Base-by-base conservation (phyloP, 1,140 invertebrate genomes). In the Oreohelix idahoensis region DNA sequence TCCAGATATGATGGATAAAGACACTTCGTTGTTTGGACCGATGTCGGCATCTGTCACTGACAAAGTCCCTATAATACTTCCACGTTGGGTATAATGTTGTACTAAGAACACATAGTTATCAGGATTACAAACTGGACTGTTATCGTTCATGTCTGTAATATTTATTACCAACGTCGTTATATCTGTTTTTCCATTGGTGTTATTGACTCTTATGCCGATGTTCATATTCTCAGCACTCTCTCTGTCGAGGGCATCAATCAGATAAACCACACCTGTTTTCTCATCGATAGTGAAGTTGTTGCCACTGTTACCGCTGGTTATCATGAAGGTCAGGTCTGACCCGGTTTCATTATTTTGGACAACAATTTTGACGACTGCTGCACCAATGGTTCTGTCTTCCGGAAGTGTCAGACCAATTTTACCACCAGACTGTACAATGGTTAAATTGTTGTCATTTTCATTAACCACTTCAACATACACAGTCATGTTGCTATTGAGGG, bases 51-150 rank as follows among this genome's bases (percentile, higher is more conserved):
- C 91, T 15, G 77, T 80, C 0, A 96, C 96, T 42, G 93, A 94
- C 79, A 98, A 95, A 83, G 95, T 96, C 83, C 97, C 90, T 75
- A 98, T 95, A 87, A 95, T 96, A 0, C 95, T 96, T 26, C 97
- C 97, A 15, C 95, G 93, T 0, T 96, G 95, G 89, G 97, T 96
- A 91, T 98, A 98, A 92, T 99, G 97, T 85, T 95, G 95, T 15
- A 78, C 63, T 0, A 29, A 8, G 32, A 74, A 58, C 45, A 84
- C 76, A 17, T 75, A 29, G 23, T n/a, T 45, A n/a, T 49, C 77
- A 8, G n/a, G 69, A 58, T n/a, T 69, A 66, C 80, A 84, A 4
- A 75, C 39, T 1, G 83, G 83, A 29, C 32, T 32, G 69, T 77
- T 69, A 45, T 84, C 83, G 66, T 84, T 80, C 51, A 53, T 35